These are phyloP conservation scores for Oegoconia quadripuncta DNA, from an alignment of 2,888 invertebrate species.

Conservation along the genomic window DNA sequence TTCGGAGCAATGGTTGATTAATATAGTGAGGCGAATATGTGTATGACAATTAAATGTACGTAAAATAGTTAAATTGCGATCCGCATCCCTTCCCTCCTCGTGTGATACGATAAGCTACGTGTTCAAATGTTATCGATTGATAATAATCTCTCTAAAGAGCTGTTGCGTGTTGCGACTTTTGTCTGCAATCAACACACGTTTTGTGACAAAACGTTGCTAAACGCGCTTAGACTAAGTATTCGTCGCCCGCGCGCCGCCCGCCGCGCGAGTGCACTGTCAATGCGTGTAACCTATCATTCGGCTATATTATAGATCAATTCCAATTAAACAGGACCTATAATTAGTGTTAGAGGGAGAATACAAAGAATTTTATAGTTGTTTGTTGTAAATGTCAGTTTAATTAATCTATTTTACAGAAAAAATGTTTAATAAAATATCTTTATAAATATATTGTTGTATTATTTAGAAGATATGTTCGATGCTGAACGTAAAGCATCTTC, in stretches of 20 bases:
- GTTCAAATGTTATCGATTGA: slow-evolving; percentile 54
- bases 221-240: slow-evolving; percentile 7
- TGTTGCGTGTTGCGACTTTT: slow-evolving; percentile 19
- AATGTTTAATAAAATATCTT: slow-evolving; percentile 78
- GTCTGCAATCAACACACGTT: neutral
- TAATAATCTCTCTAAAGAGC: slow-evolving; percentile 29
- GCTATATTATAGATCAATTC: slow-evolving; percentile 47
- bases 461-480: slow-evolving; percentile 18
- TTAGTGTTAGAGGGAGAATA: slow-evolving; percentile 64
- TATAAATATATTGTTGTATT: slow-evolving; percentile 52
- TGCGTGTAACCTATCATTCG: slow-evolving; percentile 29
- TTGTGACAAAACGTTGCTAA: neutral
- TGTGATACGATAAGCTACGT: slow-evolving; percentile 64
- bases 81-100: slow-evolving; percentile 50
- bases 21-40: slow-evolving; percentile 24
- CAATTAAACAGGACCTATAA: slow-evolving; percentile 64
- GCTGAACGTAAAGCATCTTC: slow-evolving; percentile 1
- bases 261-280: slow-evolving; percentile 28
- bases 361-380: slow-evolving; percentile 78
- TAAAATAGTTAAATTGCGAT: slow-evolving; percentile 33
- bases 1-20: no score
- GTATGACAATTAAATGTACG: slow-evolving; percentile 38
- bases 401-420: slow-evolving; percentile 77
- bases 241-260: neutral
- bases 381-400: slow-evolving; percentile 78